A percentile compares a stretch with the other conserved stretches of the same genome.
Evolutionary conservation across 2,113 vertebrate species (phyloP).

Genomic region (Ailurus styani): DNA sequence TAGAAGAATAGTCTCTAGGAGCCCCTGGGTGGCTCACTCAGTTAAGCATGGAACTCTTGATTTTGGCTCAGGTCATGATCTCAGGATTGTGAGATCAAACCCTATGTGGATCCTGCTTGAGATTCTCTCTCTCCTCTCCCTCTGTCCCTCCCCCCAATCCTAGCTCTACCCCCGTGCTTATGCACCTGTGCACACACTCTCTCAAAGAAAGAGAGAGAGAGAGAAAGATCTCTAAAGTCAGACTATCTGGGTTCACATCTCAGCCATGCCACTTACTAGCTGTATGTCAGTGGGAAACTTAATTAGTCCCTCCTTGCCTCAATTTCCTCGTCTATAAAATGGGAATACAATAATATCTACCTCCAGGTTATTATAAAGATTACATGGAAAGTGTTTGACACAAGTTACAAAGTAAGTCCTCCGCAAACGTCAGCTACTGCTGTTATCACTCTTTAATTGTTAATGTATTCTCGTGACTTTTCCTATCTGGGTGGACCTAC

Average conservation of each 20-base stretch:
- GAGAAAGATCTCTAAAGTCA: not conserved
- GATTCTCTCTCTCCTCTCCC: not conserved
- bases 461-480: not conserved
- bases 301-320: not conserved
- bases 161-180: not conserved
- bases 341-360: not conserved
- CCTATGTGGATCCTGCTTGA: not conserved
- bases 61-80: not conserved
- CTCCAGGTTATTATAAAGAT: not conserved
- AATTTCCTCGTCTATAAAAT: slow-evolving; percentile 19
- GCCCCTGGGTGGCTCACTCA: not conserved
- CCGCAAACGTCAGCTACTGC: not conserved
- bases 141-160: no score
- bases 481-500: not conserved
- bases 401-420: not conserved
- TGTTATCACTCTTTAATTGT: not conserved
- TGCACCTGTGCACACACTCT: not conserved
- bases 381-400: not conserved
- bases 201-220: not conserved
- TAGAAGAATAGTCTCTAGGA: not conserved
- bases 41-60: not conserved
- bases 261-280: not conserved
- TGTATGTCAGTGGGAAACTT: not conserved
- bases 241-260: not conserved
- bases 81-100: not conserved